Evolutionary conservation across 2,113 vertebrate species (phyloP), one percentile per base, ranked within the genome.

Genomic region (Salvelinus alpinus): DNA sequence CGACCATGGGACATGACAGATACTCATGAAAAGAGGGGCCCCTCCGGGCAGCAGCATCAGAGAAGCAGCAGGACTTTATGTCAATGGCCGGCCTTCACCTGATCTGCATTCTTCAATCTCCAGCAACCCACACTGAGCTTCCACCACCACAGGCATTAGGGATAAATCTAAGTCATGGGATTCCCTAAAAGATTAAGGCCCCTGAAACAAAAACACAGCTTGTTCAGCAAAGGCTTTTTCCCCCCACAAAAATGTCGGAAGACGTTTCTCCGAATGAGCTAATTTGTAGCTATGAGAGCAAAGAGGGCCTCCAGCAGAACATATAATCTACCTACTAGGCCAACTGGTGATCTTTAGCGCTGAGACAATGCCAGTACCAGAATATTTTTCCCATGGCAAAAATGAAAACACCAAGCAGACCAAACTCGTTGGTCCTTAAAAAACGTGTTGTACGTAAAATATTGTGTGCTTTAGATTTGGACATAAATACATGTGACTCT

Each of bases 151-250:
- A 76, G 82, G 86, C 81, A 79, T 84, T 71, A 73, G 64, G 66
- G 74, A 78, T 78, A 90, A 92, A 93, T 91, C 90, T 60, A 86
- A 93, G 85, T 94, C 93, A 94, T 90, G 88, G 79, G 93, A 85
- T 86, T 86, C 84, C 73, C 86, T 84, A 79, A 80, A 80, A 86
- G 90, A 91, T 91, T 92, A 92, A 71, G n/a, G 7, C 57, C 64
- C 48, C 72, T 71, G 48, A 77, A 86, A 93, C 92, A 93, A 86
- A 88, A 90, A 62, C 76, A 65, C 38, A 59, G 70, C 87, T 91
- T 94, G 88, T 94, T 92, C 80, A 5, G 27, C 14, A 1, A 12
- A 24, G 64, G 3, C n/a, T 44, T 44, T 44, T 44, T 11, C 9
- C 9, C 44, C 73, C 25, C 47, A 68, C 71, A 60, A 82, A 84